A percentile compares a stretch with the other conserved stretches of the same genome.
Evolutionary conservation across 2,113 vertebrate species (phyloP).

Genomic region (Peromyscus polionotus): DNA sequence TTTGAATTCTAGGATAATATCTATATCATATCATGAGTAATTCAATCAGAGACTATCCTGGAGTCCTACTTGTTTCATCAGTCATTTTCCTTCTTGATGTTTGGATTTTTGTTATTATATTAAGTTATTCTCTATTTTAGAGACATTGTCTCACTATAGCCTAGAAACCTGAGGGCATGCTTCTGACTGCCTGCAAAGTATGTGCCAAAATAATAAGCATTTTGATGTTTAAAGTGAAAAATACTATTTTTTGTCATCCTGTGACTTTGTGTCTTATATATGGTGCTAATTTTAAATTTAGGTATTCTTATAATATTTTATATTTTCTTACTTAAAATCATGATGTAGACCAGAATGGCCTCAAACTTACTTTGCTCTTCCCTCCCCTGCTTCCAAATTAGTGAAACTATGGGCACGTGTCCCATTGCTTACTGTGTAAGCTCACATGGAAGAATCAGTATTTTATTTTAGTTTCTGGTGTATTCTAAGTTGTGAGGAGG

Average conservation of each 20-base stretch:
- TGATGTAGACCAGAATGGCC: not conserved
- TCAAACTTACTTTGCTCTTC: not conserved
- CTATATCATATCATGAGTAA: not conserved
- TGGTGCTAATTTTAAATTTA: not conserved
- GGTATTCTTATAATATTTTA: not conserved
- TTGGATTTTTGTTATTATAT: not conserved
- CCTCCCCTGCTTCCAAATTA: not conserved
- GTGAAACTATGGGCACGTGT: not conserved
- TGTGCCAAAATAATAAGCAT: not conserved
- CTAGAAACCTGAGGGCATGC: not conserved
- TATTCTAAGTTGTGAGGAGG: not conserved
- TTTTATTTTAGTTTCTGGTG: constrained; percentile 14
- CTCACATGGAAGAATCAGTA: not conserved
- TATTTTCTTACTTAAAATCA: not conserved
- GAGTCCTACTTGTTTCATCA: not conserved
- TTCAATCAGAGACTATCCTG: not conserved
- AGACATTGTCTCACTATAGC: not conserved
- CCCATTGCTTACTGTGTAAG: not conserved
- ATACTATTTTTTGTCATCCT: not conserved
- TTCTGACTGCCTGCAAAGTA: not conserved
- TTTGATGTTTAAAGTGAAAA: constrained; percentile 19
- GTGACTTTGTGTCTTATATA: not conserved
- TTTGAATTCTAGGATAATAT: not conserved
- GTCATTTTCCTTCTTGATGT: constrained; percentile 21
- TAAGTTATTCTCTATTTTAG: not conserved